Conservation (phyloP, 2,797 vertebrate genomes). For the Liparis tanakae region DNA sequence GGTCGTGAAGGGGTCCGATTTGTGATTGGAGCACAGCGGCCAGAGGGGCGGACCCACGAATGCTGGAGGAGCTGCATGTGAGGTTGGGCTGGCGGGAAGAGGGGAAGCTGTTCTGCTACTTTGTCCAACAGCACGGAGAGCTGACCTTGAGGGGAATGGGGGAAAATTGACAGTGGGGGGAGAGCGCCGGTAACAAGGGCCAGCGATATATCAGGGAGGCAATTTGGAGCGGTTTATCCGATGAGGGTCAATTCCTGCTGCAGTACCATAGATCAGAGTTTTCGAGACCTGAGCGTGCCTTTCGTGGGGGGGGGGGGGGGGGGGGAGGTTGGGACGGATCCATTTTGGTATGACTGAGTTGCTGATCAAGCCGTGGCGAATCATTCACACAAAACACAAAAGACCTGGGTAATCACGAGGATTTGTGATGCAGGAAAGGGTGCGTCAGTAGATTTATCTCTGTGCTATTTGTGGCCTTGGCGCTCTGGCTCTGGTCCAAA, state of each 20-base stretch:
- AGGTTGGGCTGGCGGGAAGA: slow-evolving; percentile 56
- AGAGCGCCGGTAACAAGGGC: slow-evolving; percentile 80
- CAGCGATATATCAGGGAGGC: slow-evolving; percentile 83
- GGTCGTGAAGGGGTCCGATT: slow-evolving; percentile 60
- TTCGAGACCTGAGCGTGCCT: slow-evolving; percentile 65
- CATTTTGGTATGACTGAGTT: slow-evolving; percentile 71
- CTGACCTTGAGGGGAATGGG: slow-evolving; percentile 82
- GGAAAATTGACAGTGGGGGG: slow-evolving; percentile 78
- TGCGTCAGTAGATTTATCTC: slow-evolving; percentile 72
- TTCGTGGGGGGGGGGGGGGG: slow-evolving; percentile 47
- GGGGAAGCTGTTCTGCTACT: slow-evolving; percentile 67
- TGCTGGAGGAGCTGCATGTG: slow-evolving; percentile 40
- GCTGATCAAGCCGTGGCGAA: slow-evolving; percentile 71
- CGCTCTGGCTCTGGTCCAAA: slow-evolving; percentile 55
- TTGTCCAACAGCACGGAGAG: slow-evolving; percentile 72
- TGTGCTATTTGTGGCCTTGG: slow-evolving; percentile 61
- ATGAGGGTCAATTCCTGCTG: slow-evolving; percentile 83
- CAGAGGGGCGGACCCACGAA: slow-evolving; percentile 17
- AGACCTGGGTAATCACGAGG: slow-evolving; percentile 71
- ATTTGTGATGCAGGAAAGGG: slow-evolving; percentile 73
- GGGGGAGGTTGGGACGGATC: slow-evolving; percentile 68
- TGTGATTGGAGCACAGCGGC: slow-evolving; percentile 52
- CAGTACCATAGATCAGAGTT: slow-evolving; percentile 80
- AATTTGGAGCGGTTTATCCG: slow-evolving; percentile 85
- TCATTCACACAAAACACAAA: slow-evolving; percentile 71